phyloP scores from a whole-genome alignment of 2,113 vertebrate species.

The Tyto alba region DNA sequence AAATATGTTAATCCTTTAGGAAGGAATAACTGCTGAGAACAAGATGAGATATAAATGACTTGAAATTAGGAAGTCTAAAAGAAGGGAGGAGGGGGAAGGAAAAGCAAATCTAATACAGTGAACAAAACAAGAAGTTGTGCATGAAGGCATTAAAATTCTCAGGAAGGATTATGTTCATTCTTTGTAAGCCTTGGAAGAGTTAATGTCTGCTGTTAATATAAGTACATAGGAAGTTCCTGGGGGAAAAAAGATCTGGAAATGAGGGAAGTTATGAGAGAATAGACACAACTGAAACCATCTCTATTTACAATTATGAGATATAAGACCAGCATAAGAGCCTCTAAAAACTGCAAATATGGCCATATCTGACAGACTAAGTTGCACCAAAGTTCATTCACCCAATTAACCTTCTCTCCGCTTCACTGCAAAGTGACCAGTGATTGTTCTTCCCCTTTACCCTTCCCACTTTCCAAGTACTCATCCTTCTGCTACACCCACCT shows the following conservation, averaged over 20 bases:
- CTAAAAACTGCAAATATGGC: neutral
- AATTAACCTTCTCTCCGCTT: neutral
- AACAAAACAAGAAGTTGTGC: rapidly evolving
- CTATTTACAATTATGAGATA: neutral
- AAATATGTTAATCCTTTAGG: neutral
- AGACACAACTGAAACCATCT: neutral
- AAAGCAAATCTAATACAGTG: neutral
- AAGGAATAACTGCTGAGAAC: slow-evolving; percentile 9
- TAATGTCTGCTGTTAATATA: neutral
- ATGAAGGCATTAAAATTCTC: neutral
- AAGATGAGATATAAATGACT: neutral
- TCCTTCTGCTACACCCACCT: neutral
- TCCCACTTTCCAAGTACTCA: neutral
- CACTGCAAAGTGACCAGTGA: neutral
- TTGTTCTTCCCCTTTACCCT: neutral
- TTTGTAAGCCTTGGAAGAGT: neutral
- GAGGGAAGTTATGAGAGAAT: neutral
- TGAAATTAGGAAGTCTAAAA: neutral
- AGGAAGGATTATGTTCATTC: neutral
- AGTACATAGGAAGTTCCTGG: neutral
- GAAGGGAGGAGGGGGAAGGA: neutral
- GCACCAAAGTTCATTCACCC: neutral
- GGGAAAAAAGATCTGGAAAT: neutral
- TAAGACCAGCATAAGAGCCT: neutral
- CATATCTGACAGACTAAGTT: neutral